Evolutionary conservation across 2,888 invertebrate genomes (phyloP).

Genomic region (Prostheceraeus crozeri): DNA sequence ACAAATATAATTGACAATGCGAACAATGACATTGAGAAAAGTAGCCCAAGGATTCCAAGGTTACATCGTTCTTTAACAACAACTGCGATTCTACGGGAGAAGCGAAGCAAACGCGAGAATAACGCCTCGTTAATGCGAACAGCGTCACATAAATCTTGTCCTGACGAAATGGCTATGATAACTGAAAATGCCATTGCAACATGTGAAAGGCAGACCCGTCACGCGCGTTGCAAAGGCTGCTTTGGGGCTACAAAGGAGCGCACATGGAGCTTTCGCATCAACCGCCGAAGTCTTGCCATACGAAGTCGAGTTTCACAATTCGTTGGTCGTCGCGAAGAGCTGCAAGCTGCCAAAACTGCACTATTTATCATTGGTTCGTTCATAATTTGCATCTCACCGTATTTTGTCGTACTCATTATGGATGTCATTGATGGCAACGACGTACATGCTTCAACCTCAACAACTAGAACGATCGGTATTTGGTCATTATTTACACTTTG

Average conservation of each 20-base stretch:
- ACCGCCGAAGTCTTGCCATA: not conserved
- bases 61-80: not conserved
- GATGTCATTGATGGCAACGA: not conserved
- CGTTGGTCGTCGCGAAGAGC: slow-evolving; percentile 15
- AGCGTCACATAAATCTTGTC: not conserved
- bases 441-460: not conserved
- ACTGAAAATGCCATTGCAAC: too few species aligned
- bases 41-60: too few species aligned
- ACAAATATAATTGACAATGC: too few species aligned
- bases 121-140: not conserved
- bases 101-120: not conserved
- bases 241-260: not conserved
- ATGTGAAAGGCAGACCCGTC: too few species aligned
- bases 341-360: slow-evolving; percentile 12
- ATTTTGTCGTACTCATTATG: slow-evolving; percentile 14
- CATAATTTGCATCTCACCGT: slow-evolving; percentile 19
- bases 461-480: slow-evolving; percentile 3
- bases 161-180: too few species aligned
- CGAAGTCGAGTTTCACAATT: slow-evolving; percentile 17
- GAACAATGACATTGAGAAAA: not conserved
- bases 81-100: slow-evolving; percentile 2
- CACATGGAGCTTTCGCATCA: not conserved
- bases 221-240: too few species aligned
- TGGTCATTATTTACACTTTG: slow-evolving; percentile 5
- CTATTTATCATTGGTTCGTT: slow-evolving; percentile 12